Evolutionary conservation across 1,140 invertebrate species (phyloP), one percentile per base, ranked within the genome.

Genomic region (Pinna nobilis): DNA sequence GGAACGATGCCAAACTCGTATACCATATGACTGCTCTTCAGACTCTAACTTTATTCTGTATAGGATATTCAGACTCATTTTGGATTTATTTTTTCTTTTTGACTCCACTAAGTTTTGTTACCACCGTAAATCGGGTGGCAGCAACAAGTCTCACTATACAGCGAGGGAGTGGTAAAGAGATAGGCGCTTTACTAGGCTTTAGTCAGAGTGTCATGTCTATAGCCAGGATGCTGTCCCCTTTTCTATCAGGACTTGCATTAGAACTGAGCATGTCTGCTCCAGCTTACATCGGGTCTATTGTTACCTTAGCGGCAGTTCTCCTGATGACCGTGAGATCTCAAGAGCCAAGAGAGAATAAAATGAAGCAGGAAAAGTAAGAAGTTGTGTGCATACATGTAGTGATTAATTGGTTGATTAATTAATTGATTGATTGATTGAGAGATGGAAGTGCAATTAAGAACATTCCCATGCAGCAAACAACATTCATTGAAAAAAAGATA

Each of bases 171-270:
- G 57, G 79, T n/a, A 51, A 81, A 11, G 74, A 85, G n/a, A 67
- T 76, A 11, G 88, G 88, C 2, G 78, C 80, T n/a, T 70, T 89
- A 15, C 77, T 89, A 66, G 88, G 88, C 4, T 71, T 88, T 7
- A 78, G 84, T 41, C 86, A 88, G 32, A 89, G 85, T 74, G 69
- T 87, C 7, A 83, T 87, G 77, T 82, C 88, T 11, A 60, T 89
- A n/a, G 81, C 86, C 2, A 75, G 88, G 33, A 88, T 88, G 82
- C 49, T 86, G 28, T 74, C 86, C 18, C 88, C 85, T 33, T 75
- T 85, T 85, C 87, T 92, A 18, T 83, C 82, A 13, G 86, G 87
- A 3, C 7, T 88, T 7, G 61, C 79, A 7, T 77, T 85, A 72
- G 86, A 87, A 73, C 39, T 86, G 9, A 79, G 66, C 60, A 33